A percentile compares a stretch with the other conserved stretches of the same genome.
Conservation (phyloP, 2,797 vertebrate genomes). For the Chelonia mydas region DNA sequence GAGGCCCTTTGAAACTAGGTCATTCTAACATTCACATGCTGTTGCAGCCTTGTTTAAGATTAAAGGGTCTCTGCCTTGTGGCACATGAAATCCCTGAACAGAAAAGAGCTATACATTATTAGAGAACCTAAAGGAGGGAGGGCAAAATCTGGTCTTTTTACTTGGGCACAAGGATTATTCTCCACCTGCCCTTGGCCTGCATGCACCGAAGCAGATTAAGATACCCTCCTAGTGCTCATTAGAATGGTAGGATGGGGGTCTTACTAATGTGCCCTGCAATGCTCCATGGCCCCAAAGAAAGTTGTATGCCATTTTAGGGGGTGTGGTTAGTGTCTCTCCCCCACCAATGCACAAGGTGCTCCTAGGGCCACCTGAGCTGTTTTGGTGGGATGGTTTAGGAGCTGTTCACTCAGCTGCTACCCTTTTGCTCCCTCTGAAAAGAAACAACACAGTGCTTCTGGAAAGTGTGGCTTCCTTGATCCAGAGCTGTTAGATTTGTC, state of each 20-base stretch:
- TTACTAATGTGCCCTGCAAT: neutral
- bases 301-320: slow-evolving; percentile 25
- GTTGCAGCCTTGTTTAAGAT: neutral
- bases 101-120: neutral
- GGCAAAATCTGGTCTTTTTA: neutral
- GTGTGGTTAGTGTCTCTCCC: neutral
- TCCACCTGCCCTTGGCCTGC: rapidly evolving
- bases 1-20: neutral
- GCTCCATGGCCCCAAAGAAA: neutral
- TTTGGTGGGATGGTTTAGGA: neutral
- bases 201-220: neutral
- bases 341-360: rapidly evolving
- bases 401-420: neutral
- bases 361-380: neutral
- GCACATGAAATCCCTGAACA: neutral
- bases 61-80: neutral
- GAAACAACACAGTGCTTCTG: neutral
- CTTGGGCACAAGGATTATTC: neutral
- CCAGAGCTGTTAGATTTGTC: neutral
- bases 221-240: neutral
- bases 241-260: neutral
- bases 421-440: neutral
- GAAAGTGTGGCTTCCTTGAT: neutral
- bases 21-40: neutral
- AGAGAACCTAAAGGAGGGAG: neutral